phyloP scores from a whole-genome alignment of 1,140 invertebrate species.

The Drosophila melanogaster region DNA sequence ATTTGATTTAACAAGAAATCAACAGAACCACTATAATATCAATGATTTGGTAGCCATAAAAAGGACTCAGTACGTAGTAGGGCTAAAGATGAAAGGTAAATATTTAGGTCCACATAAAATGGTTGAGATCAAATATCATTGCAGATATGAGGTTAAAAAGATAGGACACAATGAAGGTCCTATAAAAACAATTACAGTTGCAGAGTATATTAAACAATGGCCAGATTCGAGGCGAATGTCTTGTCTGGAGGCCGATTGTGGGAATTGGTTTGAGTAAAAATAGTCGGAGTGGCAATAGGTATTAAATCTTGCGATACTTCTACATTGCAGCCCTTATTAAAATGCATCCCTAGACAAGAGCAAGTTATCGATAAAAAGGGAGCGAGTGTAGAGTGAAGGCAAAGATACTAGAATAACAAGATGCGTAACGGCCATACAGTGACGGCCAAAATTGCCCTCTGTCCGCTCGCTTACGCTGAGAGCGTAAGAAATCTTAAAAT shows the following conservation, averaged over 20 bases:
- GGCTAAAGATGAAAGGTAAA: background rate
- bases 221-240: conserved; percentile 2
- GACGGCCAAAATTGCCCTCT: too few relatives aligned
- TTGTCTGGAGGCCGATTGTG: background rate
- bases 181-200: background rate
- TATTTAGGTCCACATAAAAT: background rate
- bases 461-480: too few relatives aligned
- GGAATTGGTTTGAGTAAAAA: too few relatives aligned
- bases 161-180: background rate
- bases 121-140: background rate
- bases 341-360: too few relatives aligned
- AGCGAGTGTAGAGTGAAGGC: too few relatives aligned
- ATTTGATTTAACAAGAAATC: background rate
- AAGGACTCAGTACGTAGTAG: background rate
- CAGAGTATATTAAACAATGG: conserved; percentile 19
- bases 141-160: background rate
- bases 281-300: too few relatives aligned
- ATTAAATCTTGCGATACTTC: too few relatives aligned
- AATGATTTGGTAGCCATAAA: background rate
- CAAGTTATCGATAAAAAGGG: too few relatives aligned
- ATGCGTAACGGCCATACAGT: too few relatives aligned
- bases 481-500: too few relatives aligned
- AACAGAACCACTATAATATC: background rate
- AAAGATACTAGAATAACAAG: too few relatives aligned
- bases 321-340: too few relatives aligned